These are phyloP conservation scores for Diadophis punctatus DNA, from an alignment of 2,113 vertebrate genomes.

Conservation along the genomic window DNA sequence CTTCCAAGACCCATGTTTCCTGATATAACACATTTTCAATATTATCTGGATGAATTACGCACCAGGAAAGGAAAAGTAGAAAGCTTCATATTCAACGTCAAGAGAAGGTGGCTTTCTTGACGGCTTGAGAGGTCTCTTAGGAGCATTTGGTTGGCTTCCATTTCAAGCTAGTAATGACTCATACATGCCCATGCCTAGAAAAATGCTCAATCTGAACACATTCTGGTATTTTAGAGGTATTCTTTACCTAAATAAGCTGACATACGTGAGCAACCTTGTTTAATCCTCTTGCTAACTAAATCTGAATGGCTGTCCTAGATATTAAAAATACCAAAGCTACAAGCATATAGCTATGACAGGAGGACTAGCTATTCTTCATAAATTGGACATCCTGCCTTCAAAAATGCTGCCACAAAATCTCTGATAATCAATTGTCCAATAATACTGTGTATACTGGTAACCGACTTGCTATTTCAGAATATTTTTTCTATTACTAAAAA, in stretches of 20 bases:
- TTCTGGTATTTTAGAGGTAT: neutral
- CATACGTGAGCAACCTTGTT: neutral
- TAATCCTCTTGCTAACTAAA: neutral
- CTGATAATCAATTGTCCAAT: neutral
- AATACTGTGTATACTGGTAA: neutral
- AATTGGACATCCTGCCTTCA: neutral
- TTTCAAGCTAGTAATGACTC: neutral
- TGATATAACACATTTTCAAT: neutral
- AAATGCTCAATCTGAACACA: neutral
- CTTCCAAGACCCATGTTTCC: neutral
- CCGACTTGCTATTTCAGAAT: neutral
- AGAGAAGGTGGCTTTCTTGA: neutral
- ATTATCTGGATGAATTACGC: neutral
- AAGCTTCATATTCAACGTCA: neutral
- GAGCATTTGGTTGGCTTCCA: neutral
- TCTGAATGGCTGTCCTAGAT: neutral
- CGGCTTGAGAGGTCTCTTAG: no score
- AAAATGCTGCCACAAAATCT: neutral
- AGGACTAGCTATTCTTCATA: neutral
- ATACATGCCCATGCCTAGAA: neutral
- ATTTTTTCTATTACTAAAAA: constrained; percentile 20
- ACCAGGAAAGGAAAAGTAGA: neutral
- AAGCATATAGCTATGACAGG: neutral
- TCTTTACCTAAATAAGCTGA: neutral
- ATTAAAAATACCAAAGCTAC: neutral